phyloP scores from a whole-genome alignment of 2,113 vertebrate genomes.

The Ciconia maguari region DNA sequence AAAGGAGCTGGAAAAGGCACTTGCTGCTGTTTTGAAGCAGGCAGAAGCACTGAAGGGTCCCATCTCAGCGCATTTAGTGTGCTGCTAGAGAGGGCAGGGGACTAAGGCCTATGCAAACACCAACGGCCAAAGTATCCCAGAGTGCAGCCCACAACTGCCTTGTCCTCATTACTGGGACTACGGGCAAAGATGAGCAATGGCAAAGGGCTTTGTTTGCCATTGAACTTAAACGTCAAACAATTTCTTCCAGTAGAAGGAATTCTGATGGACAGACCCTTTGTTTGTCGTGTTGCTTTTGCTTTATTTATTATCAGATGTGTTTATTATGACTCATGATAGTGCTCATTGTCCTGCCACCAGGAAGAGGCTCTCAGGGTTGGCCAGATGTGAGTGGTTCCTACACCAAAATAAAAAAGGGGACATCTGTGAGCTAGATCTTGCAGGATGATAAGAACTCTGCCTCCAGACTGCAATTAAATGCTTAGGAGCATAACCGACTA shows the following conservation, averaged over 20 bases:
- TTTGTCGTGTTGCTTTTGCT: neutral
- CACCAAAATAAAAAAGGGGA: neutral
- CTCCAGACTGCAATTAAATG: neutral
- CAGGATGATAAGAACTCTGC: neutral
- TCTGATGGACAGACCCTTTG: neutral
- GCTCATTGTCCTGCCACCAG: fast-evolving
- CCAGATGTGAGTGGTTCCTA: neutral
- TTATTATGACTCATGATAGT: neutral
- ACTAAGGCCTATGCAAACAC: neutral
- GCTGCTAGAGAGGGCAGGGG: neutral
- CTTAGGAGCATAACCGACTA: neutral
- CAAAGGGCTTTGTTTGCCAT: neutral
- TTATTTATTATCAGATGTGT: neutral
- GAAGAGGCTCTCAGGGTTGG: neutral
- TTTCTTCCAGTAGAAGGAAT: neutral
- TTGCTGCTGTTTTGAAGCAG: neutral
- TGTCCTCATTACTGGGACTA: neutral
- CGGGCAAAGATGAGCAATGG: neutral
- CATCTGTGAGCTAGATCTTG: neutral
- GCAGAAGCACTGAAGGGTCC: neutral
- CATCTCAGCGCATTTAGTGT: neutral
- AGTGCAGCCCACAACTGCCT: fast-evolving
- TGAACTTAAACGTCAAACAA: neutral
- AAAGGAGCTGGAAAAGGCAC: neutral
- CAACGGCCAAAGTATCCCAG: neutral